Percentiles rank a stretch among this genome's conserved stretches.
phyloP scores from a whole-genome alignment of 2,888 invertebrate genomes.

The Minunthozetes semirufus region DNA sequence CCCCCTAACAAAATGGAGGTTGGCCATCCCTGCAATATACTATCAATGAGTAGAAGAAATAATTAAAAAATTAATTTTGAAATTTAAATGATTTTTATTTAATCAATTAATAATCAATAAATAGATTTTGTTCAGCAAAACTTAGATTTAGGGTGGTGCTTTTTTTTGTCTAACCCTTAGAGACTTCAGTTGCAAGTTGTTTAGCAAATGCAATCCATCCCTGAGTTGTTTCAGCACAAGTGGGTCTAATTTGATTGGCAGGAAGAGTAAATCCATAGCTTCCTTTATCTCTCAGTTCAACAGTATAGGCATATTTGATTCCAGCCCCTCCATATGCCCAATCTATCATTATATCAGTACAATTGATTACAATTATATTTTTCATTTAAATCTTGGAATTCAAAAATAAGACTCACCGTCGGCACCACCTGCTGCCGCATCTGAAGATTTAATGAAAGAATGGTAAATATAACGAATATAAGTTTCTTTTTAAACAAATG shows the following conservation, averaged over 20 bases:
- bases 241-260: conserved; percentile 40
- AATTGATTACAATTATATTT: no score
- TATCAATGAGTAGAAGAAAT: no score
- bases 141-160: no score
- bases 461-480: neutral
- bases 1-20: no score
- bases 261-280: conserved; percentile 42
- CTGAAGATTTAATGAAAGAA: conserved; percentile 43
- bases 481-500: neutral
- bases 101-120: no score
- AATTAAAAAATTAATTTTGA: no score
- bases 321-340: conserved; percentile 41
- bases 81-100: no score
- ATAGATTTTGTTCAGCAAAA: no score
- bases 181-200: no score
- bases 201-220: no score
- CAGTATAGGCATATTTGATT: conserved; percentile 41
- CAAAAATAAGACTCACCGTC: conserved; percentile 48
- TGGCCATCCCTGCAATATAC: no score
- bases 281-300: conserved; percentile 42
- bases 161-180: no score
- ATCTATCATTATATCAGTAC: conserved; percentile 28
- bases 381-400: neutral
- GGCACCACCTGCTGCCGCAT: conserved; percentile 54
- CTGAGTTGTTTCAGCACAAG: conserved; percentile 38